Percentiles rank a stretch among this genome's conserved stretches.
Evolutionary conservation across 2,113 vertebrate species (phyloP).

Genomic region (Phyllostomus discolor): DNA sequence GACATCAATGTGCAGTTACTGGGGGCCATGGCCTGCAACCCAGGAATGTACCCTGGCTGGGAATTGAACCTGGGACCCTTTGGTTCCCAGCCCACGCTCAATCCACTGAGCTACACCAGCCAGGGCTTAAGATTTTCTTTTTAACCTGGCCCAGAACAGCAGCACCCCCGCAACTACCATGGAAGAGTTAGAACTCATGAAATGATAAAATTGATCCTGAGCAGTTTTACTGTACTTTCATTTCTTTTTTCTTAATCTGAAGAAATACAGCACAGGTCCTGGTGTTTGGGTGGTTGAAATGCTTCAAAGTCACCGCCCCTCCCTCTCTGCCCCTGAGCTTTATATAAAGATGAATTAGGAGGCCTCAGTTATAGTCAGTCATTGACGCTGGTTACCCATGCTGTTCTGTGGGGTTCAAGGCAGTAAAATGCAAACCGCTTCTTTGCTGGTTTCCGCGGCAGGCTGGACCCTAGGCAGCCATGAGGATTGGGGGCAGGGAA

Average conservation of each 20-base stretch:
- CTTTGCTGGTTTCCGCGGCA: background rate
- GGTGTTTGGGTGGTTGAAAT: background rate
- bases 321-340: accelerated
- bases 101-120: no score
- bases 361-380: background rate
- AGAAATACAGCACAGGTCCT: background rate
- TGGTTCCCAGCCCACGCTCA: no score
- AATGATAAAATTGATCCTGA: background rate
- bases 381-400: background rate
- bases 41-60: no score
- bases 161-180: no score
- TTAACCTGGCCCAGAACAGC: background rate
- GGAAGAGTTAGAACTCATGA: background rate
- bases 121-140: background rate
- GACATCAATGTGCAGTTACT: no score
- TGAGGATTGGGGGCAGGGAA: background rate
- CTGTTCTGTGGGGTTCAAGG: background rate
- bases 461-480: background rate
- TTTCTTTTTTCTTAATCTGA: background rate
- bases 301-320: background rate
- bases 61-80: no score
- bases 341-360: background rate
- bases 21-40: no score
- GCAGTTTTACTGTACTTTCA: background rate
- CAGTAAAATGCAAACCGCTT: accelerated